A percentile compares a stretch with the other conserved stretches of the same genome.
Evolutionary conservation across 1,140 invertebrate genomes (phyloP).

Genomic region (Linepithema humile): DNA sequence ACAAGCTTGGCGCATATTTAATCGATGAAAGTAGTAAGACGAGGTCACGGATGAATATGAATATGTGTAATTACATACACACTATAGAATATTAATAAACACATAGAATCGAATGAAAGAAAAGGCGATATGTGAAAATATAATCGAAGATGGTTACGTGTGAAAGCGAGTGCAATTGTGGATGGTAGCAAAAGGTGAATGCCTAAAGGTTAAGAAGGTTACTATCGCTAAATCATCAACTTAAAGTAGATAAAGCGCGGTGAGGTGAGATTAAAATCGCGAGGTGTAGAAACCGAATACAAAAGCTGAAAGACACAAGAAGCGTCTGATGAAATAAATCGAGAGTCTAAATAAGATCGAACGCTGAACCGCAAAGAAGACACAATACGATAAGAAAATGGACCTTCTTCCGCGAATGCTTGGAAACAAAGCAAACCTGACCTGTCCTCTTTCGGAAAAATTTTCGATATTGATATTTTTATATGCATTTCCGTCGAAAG

Average conservation of each 20-base stretch:
- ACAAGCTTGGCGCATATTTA: background rate
- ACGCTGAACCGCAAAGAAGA: background rate
- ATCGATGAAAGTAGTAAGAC: slow-evolving; percentile 46
- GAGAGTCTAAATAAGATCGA: background rate
- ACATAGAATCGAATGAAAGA: background rate
- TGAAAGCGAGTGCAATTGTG: slow-evolving; percentile 68
- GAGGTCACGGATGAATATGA: slow-evolving; percentile 46
- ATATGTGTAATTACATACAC: slow-evolving; percentile 34
- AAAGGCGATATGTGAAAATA: slow-evolving; percentile 15
- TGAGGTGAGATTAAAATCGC: slow-evolving; percentile 25
- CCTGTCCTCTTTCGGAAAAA: too few species aligned
- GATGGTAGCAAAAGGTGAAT: slow-evolving; percentile 70
- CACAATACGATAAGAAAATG: too few species aligned
- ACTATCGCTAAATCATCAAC: slow-evolving; percentile 65
- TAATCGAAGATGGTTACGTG: slow-evolving; percentile 62
- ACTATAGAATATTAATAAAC: slow-evolving; percentile 37
- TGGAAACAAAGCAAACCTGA: too few species aligned
- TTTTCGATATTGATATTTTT: background rate
- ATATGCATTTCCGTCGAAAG: background rate
- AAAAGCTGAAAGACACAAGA: background rate
- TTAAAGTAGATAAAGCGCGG: slow-evolving; percentile 36
- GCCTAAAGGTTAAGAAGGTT: slow-evolving; percentile 69
- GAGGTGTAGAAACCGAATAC: background rate
- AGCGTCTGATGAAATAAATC: background rate
- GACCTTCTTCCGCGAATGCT: too few species aligned